Evolutionary conservation across 2,888 invertebrate species (phyloP).

Genomic region (Nomada fucata): DNA sequence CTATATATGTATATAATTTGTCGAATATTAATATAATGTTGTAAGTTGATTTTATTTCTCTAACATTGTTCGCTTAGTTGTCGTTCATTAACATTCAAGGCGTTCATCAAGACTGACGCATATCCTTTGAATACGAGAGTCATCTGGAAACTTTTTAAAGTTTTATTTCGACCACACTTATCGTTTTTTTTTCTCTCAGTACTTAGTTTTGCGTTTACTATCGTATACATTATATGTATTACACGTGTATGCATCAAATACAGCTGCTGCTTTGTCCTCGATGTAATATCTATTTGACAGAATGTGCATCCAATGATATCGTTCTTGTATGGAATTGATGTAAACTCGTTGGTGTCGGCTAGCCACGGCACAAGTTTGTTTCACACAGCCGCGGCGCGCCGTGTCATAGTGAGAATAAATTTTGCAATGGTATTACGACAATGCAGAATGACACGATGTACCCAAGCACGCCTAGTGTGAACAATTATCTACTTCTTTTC

Average conservation of each 20-base stretch:
- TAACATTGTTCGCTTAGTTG: background rate
- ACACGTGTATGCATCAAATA: constrained; percentile 27
- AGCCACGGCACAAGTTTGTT: constrained; percentile 25
- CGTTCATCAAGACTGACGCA: constrained; percentile 17
- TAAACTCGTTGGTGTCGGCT: constrained; percentile 49
- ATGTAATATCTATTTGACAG: constrained; percentile 12
- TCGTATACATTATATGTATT: background rate
- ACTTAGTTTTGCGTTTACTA: constrained; percentile 1
- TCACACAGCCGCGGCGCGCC: constrained; percentile 1
- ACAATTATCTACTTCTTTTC: constrained; percentile 23
- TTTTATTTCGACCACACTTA: too few species aligned
- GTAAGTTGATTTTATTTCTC: background rate
- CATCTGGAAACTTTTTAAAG: too few species aligned
- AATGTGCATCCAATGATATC: constrained; percentile 61
- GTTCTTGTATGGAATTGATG: constrained; percentile 46
- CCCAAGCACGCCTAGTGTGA: constrained; percentile 64
- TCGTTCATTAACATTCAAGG: background rate
- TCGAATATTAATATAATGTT: background rate
- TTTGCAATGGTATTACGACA: constrained; percentile 33
- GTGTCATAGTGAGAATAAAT: constrained; percentile 20
- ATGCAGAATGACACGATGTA: constrained; percentile 51
- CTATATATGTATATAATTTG: background rate
- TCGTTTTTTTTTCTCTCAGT: background rate
- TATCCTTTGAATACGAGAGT: background rate
- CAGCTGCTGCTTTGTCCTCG: constrained; percentile 18